Percentiles rank a stretch among this genome's conserved stretches.
Evolutionary conservation across 2,888 invertebrate genomes (phyloP).

Genomic region (Lochmaea capreae): DNA sequence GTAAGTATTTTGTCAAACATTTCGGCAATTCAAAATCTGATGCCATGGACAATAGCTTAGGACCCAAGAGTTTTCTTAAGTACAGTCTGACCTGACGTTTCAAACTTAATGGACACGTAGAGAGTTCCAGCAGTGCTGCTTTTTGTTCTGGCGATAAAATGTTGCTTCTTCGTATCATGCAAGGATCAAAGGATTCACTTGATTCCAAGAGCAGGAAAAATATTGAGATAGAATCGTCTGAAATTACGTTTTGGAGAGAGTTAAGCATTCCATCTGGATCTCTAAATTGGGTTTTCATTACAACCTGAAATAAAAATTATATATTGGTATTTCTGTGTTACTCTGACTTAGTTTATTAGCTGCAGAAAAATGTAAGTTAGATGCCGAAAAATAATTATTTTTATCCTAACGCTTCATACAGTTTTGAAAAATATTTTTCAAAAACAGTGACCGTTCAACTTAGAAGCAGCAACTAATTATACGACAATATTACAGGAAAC

Average conservation of each 20-base stretch:
- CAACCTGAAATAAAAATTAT: slow-evolving; percentile 68
- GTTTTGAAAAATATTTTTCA: too few relatives aligned
- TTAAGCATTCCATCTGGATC: slow-evolving; percentile 87
- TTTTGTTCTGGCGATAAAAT: slow-evolving; percentile 76
- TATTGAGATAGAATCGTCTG: slow-evolving; percentile 72
- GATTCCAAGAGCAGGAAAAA: slow-evolving; percentile 78
- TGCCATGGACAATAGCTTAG: slow-evolving; percentile 69
- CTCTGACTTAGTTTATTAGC: too few relatives aligned
- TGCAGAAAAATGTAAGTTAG: too few relatives aligned
- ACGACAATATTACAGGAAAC: too few relatives aligned
- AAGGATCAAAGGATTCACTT: slow-evolving; percentile 81
- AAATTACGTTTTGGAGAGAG: slow-evolving; percentile 76
- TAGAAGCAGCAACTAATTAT: too few relatives aligned
- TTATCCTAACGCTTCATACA: too few relatives aligned
- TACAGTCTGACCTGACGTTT: slow-evolving; percentile 69
- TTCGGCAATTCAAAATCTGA: slow-evolving; percentile 74
- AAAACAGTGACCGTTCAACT: too few relatives aligned
- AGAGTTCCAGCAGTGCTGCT: slow-evolving; percentile 72
- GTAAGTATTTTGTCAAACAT: slow-evolving; percentile 75
- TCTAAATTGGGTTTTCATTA: slow-evolving; percentile 85
- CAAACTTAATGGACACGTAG: slow-evolving; percentile 75
- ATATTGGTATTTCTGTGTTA: not conserved
- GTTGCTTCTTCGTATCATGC: slow-evolving; percentile 81
- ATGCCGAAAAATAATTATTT: too few relatives aligned
- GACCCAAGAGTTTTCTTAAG: slow-evolving; percentile 66